A percentile compares a stretch with the other conserved stretches of the same genome.
Evolutionary conservation across 2,797 vertebrate species (phyloP).

Genomic region (Urosaurus nigricauda): DNA sequence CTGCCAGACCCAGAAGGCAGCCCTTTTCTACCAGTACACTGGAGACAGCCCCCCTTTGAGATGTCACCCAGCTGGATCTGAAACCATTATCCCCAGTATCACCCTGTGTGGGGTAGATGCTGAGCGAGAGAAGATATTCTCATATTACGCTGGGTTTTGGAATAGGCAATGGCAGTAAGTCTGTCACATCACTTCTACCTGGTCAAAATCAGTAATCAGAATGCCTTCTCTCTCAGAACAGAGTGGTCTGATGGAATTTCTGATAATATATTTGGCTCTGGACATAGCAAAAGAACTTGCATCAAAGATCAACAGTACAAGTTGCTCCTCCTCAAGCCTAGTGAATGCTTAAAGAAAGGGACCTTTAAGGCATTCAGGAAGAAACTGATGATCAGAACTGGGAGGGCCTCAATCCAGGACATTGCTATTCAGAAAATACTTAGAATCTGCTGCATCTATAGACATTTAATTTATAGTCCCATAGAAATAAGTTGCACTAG

Average conservation of each 20-base stretch:
- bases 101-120: too few species aligned
- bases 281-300: neutral
- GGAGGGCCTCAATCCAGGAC: neutral
- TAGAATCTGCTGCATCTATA: neutral
- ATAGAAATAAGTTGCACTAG: neutral
- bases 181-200: slow-evolving; percentile 1
- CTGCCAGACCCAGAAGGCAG: too few species aligned
- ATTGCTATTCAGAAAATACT: neutral
- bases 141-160: neutral
- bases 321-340: neutral
- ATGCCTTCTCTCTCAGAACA: neutral
- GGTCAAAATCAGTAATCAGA: neutral
- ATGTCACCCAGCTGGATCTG: too few species aligned
- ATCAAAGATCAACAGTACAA: neutral
- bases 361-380: neutral
- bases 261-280: neutral
- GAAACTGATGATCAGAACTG: neutral
- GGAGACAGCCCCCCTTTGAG: too few species aligned
- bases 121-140: neutral
- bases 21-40: too few species aligned
- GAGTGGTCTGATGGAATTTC: neutral
- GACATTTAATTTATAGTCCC: neutral
- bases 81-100: too few species aligned
- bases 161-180: neutral
- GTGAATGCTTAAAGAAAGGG: neutral